Evolutionary conservation across 2,888 invertebrate genomes (phyloP).

Genomic region (Syritta pipiens): DNA sequence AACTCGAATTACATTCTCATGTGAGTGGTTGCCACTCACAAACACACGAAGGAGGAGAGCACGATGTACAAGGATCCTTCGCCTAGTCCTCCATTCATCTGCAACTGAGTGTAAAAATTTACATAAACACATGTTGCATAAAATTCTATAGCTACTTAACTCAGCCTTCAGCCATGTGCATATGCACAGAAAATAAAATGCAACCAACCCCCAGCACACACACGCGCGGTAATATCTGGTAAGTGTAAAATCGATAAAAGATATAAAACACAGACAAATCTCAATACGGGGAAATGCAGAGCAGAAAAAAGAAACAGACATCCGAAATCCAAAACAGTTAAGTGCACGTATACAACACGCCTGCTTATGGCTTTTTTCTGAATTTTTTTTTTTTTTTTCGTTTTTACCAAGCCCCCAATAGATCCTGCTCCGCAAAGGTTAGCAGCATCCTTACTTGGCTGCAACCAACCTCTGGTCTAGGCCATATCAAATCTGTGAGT

Average conservation of each 20-base stretch:
- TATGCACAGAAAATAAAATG: conserved; percentile 23
- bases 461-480: conserved; percentile 2
- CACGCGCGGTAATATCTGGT: conserved; percentile 37
- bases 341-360: conserved; percentile 46
- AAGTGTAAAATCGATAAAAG: conserved; percentile 63
- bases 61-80: conserved; percentile 11
- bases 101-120: conserved; percentile 58
- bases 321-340: conserved; percentile 32
- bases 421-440: neutral
- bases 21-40: conserved; percentile 22
- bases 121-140: conserved; percentile 61
- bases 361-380: conserved; percentile 17
- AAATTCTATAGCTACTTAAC: conserved; percentile 61
- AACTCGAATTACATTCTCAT: conserved; percentile 59
- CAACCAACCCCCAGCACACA: neutral
- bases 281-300: conserved; percentile 8
- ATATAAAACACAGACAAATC: conserved; percentile 60
- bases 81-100: neutral
- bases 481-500: conserved; percentile 10
- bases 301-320: conserved; percentile 1
- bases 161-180: conserved; percentile 21
- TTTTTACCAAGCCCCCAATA: neutral
- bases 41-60: conserved; percentile 1
- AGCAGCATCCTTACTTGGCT: conserved; percentile 10
- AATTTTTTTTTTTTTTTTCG: conserved; percentile 10